Percentiles rank a stretch among this genome's conserved stretches.
Conservation (phyloP, 2,797 vertebrate genomes). For the Poeciliopsis infans region DNA sequence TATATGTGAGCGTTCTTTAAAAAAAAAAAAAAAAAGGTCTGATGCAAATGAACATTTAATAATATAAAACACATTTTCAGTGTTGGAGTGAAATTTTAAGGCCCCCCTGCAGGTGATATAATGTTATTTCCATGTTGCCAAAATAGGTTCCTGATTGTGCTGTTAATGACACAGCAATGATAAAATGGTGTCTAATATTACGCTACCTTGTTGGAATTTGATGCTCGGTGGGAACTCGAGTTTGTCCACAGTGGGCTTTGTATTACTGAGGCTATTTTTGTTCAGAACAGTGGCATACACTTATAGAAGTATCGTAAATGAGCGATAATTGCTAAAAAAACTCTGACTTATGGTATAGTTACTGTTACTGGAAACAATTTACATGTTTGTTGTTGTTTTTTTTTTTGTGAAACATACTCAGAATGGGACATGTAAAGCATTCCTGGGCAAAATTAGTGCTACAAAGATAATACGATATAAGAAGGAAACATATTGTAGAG, state of each 20-base stretch:
- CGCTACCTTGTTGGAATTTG: conserved; percentile 38
- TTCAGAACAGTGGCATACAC: background rate
- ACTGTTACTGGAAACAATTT: background rate
- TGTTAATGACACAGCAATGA: conserved; percentile 24
- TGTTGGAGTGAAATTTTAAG: conserved; percentile 26
- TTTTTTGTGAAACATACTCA: background rate
- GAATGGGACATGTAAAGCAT: background rate
- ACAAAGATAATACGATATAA: background rate
- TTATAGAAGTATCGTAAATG: background rate
- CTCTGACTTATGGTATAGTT: background rate
- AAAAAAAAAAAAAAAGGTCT: background rate
- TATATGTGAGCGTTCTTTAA: background rate
- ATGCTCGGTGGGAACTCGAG: conserved; percentile 21
- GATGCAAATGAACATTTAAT: conserved; percentile 27
- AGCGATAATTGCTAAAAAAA: background rate
- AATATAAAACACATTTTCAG: conserved; percentile 25
- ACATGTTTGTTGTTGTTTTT: background rate
- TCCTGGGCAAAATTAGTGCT: background rate
- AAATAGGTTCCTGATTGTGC: conserved; percentile 17
- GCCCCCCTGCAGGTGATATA: conserved; percentile 45
- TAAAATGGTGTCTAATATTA: conserved; percentile 46
- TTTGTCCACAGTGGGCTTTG: background rate
- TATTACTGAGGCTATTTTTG: background rate
- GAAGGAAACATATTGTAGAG: background rate
- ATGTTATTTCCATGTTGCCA: conserved; percentile 33